Base-by-base conservation (phyloP, 2,797 vertebrate genomes). In the Brotula barbata region DNA sequence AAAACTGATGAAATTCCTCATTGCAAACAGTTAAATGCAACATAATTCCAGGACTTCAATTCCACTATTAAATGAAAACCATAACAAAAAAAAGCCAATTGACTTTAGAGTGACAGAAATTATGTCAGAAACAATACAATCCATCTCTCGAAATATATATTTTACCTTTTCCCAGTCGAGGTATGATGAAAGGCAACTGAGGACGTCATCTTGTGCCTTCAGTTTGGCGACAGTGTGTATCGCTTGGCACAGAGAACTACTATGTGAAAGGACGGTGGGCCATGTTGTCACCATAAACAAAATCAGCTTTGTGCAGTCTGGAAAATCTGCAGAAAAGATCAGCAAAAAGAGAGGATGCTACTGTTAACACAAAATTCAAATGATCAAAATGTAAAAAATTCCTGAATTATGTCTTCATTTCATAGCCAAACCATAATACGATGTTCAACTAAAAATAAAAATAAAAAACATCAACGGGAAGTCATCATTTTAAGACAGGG, bases 151-250 rank as follows among this genome's bases (percentile, higher is more conserved):
- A 44, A 63, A 44, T 75, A 21, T 7, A 42, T 20, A 82, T 17
- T 33, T 87, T 86, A 97, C 97, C 96, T 94, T 93, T n/a, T 96
- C 93, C 95, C 95, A 98, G 46, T 58, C 90, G 47, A 98, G 90
- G 70, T 93, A 96, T 1, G 85, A 80, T 21, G 85, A 89, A 40
- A 97, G 74, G 70, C 89, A 96, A 63, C 76, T 22, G 48, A 92
- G 78, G 40, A 94, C 58, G 7, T 93, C 91, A 8, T 78, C 87
- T 41, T 77, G 80, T 15, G 94, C 92, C 33, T 81, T 92, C 22
- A 91, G 85, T 82, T 90, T 92, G 78, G 92, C 87, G 46, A 95
- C 82, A 9, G 92, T 57, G 54, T 96, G 94, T 86, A 99, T 91
- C n/a, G 96, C 95, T 79, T 91, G 89, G 73, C 91, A 95, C 66